phyloP scores from a whole-genome alignment of 2,888 invertebrate genomes.

The Blera fallax region DNA sequence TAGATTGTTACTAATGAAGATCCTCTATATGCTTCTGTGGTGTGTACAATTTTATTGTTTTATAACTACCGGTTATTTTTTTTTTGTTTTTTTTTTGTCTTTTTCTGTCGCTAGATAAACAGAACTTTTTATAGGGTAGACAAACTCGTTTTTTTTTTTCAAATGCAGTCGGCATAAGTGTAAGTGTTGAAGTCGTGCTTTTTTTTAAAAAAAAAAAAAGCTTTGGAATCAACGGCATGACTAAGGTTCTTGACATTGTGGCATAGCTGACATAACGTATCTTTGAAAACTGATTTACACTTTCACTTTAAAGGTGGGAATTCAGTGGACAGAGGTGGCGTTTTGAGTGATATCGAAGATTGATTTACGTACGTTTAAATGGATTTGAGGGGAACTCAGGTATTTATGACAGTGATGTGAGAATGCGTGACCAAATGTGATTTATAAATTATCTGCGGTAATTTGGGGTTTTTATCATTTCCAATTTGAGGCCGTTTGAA shows the following conservation, averaged over 20 bases:
- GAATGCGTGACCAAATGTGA: background rate
- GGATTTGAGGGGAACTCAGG: background rate
- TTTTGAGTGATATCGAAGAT: background rate
- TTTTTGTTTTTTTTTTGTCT: background rate
- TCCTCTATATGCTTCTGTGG: background rate
- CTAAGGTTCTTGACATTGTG: slow-evolving; percentile 2
- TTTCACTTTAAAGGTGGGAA: background rate
- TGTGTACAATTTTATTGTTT: background rate
- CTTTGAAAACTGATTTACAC: background rate
- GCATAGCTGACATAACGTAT: background rate
- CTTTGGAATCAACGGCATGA: background rate
- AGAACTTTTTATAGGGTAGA: background rate
- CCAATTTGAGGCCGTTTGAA: background rate
- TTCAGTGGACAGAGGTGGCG: background rate
- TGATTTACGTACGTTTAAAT: background rate
- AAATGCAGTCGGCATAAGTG: background rate
- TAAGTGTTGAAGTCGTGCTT: background rate
- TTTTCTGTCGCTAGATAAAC: background rate
- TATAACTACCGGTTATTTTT: background rate
- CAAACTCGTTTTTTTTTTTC: background rate
- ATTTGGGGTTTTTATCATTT: too few species aligned
- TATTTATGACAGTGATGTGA: background rate
- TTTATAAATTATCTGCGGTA: background rate
- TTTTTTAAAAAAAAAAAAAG: background rate
- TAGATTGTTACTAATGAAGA: background rate